A percentile compares a stretch with the other conserved stretches of the same genome.
Conservation (phyloP, 2,113 vertebrate genomes). For the Phalacrocorax carbo region DNA sequence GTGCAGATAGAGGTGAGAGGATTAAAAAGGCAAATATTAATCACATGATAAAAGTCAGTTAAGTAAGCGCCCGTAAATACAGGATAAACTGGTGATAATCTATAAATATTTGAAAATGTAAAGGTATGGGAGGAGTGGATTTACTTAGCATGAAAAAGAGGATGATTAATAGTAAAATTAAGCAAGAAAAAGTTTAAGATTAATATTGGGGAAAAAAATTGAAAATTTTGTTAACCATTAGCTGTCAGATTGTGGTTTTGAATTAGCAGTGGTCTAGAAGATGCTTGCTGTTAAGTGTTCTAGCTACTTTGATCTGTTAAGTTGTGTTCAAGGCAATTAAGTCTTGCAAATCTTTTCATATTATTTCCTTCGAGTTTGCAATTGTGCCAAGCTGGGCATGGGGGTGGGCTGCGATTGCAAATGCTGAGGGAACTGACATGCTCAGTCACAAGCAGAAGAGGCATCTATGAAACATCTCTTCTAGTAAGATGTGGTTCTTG, state of each 20-base stretch:
- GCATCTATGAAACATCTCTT: neutral
- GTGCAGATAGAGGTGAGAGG: too few relatives aligned
- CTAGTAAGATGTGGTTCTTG: neutral
- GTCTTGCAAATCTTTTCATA: neutral
- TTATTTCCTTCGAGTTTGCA: neutral
- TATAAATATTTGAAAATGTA: neutral
- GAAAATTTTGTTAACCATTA: neutral
- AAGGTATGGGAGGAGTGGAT: neutral
- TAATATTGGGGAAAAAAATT: neutral
- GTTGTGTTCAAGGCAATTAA: neutral
- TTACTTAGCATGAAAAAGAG: neutral
- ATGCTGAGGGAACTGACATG: neutral
- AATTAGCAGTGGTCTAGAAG: neutral
- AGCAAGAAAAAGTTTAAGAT: neutral
- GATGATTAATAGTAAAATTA: neutral
- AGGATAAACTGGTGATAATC: neutral
- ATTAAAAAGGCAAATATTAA: neutral
- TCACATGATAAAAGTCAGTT: neutral
- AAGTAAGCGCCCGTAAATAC: neutral
- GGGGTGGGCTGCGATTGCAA: neutral
- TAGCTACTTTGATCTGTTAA: neutral
- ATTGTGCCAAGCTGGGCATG: neutral
- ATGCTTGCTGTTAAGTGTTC: neutral
- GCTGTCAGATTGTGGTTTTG: neutral
- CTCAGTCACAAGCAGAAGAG: neutral